Conservation (phyloP, 2,888 invertebrate species). For the Agonopterix arenella region DNA sequence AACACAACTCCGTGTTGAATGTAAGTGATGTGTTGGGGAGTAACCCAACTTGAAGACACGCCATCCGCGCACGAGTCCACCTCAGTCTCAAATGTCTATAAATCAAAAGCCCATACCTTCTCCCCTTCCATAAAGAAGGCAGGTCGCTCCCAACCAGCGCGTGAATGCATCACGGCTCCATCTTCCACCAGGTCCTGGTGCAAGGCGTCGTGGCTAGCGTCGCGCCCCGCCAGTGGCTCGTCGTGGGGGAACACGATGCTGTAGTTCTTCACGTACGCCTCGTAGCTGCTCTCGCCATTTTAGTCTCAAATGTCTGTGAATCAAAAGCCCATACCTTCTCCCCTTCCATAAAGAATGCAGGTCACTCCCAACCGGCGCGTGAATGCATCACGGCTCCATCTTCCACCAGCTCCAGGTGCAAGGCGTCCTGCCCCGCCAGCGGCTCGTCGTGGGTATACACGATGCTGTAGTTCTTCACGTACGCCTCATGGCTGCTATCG, state of each 20-base stretch:
- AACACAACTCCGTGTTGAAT: no score
- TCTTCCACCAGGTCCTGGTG: slow-evolving; percentile 80
- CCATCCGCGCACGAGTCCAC: no score
- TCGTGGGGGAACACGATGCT: slow-evolving; percentile 86
- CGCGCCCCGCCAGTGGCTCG: slow-evolving; percentile 88
- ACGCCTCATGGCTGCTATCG: slow-evolving; percentile 93
- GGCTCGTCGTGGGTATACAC: slow-evolving; percentile 91
- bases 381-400: slow-evolving; percentile 93
- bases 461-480: slow-evolving; percentile 86
- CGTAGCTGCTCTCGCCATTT: slow-evolving; percentile 86
- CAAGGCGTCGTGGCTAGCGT: slow-evolving; percentile 60
- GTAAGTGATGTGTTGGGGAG: no score
- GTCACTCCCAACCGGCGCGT: slow-evolving; percentile 92
- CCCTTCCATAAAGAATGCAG: slow-evolving; percentile 84
- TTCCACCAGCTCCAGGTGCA: slow-evolving; percentile 80
- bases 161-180: slow-evolving; percentile 93
- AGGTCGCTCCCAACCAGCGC: slow-evolving; percentile 93
- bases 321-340: slow-evolving; percentile 35
- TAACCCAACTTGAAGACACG: no score
- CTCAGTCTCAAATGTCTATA: not conserved
- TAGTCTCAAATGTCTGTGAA: not conserved
- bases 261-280: slow-evolving; percentile 93
- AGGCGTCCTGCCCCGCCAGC: slow-evolving; percentile 80
- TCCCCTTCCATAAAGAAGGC: slow-evolving; percentile 83
- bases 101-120: slow-evolving; percentile 27